Percentiles rank a stretch among this genome's conserved stretches.
These are phyloP conservation scores for Drosophila santomea DNA, from an alignment of 1,140 invertebrate species.

Conservation along the genomic window DNA sequence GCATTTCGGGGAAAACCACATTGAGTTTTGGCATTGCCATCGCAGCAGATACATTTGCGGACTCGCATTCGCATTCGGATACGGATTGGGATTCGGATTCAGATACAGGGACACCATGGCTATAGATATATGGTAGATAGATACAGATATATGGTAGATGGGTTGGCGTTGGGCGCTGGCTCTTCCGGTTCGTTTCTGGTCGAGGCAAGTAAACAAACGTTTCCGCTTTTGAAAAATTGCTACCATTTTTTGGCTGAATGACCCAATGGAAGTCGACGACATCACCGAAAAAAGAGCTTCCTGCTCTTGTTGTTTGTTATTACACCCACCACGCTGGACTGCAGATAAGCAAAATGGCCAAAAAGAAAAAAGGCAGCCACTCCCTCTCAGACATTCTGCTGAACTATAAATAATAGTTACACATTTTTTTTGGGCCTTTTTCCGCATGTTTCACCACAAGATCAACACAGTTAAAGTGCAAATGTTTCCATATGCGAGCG, in stretches of 20 bases:
- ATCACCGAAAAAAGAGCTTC: constrained; percentile 49
- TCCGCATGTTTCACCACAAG: constrained; percentile 31
- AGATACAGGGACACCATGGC: constrained; percentile 2
- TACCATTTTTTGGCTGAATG: constrained; percentile 52
- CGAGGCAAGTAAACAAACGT: constrained; percentile 63
- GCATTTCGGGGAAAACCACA: constrained; percentile 43
- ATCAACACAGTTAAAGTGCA: constrained; percentile 43
- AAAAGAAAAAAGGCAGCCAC: constrained; percentile 26
- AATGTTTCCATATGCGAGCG: constrained; percentile 41
- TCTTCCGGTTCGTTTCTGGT: constrained; percentile 59
- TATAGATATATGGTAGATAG: neutral
- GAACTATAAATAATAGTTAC: constrained; percentile 60
- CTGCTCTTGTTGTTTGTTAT: constrained; percentile 49
- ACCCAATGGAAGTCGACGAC: constrained; percentile 38
- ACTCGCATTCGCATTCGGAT: neutral
- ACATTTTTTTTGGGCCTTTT: constrained; percentile 29
- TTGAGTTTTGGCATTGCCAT: constrained; percentile 54
- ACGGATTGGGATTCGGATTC: constrained; percentile 10
- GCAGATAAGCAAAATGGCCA: constrained; percentile 42
- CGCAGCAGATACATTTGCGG: constrained; percentile 23
- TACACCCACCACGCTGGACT: constrained; percentile 19
- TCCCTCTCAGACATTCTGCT: constrained; percentile 40
- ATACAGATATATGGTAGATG: constrained; percentile 15
- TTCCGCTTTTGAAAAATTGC: constrained; percentile 79
- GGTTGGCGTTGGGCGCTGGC: constrained; percentile 19